Evolutionary conservation across 2,888 invertebrate genomes (phyloP), one percentile per base, ranked within the genome.

Genomic region (Agriopis marginaria): DNA sequence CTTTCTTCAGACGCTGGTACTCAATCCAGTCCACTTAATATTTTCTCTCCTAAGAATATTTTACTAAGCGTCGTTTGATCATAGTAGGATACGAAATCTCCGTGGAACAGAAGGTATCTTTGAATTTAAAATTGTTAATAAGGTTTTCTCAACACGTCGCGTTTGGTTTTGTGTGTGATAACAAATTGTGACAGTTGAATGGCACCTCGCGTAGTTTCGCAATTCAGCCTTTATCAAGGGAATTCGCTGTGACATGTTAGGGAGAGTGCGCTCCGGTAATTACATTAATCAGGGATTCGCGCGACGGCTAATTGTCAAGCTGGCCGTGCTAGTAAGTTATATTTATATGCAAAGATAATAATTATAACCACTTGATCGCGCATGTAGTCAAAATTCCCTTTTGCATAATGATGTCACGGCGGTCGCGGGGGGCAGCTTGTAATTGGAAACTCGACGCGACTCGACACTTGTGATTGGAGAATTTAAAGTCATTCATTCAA

Each of bases 181-280:
- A 53, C 53, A 39, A 53, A 45, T 53, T 60, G 45, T 66, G 59
- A 60, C 59, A 60, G 59, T 60, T 65, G 51, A 14, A 42, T 59
- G 42, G 53, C 53, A 17, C 39, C 45, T 42, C 23, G 50, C 50
- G 50, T 58, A 56, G 56, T 14, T 64, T 47, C 45, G 3, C 58
- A 7, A 45, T 45, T 44, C 53, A 44, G 50, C 59, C 59, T 23
- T 66, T 23, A 58, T 66, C 59, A 59, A 51, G 65, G 40, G 45
- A 62, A 62, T 62, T 44, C 44, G 45, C 53, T 32, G 44, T 58
- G 49, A 64, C 58, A 56, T 61, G 47, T 61, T 55, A 12, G 53
- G 44, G 40, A 50, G 51, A 42, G 17, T 61, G 49, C 39, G 60
- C 12, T 11, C 42, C 12, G 50, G 50, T 61, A 51, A 51, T 51